Evolutionary conservation across 2,888 invertebrate species (phyloP), one percentile per base, ranked within the genome.

Genomic region (Polymixis flavicincta): DNA sequence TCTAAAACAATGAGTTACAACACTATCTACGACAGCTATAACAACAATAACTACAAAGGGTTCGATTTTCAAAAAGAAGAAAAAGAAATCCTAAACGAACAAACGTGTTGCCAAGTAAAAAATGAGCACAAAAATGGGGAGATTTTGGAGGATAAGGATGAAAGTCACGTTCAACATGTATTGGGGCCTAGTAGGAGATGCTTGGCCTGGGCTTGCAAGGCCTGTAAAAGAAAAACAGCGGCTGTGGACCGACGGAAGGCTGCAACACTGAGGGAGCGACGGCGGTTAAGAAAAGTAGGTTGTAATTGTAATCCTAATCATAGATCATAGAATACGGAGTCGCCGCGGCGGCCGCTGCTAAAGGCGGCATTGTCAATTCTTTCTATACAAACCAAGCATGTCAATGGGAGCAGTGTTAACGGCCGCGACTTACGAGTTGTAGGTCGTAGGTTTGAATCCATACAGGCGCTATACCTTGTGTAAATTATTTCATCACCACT

Each of bases 171-270:
- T 0, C 97, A 96, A 57, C 97, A 97, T 82, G 96, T 96, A 2
- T 83, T 97, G 82, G 97, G 96, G 0, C 97, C 96, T 0, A 97
- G 97, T 67, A 96, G 98, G 80, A 97, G 98, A 80, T 99, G 99
- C 90, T 97, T 99, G 59, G 97, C 99, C 19, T 99, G 99, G 99
- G 99, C 99, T 4, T 99, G 99, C 94, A 99, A 99, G 92, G 99
- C 99, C 0, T 99, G 99, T 95, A 99, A 99, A 94, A 98, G 99
- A 96, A 99, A 99, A 96, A 99, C 98, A 25, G 99, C 99, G 63
- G 98, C 99, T 0, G 98, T 99, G 14, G 99, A 99, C 95, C 97
- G 99, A 72, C 97, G 99, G 91, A 99, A 99, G 97, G 99, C 99
- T 11, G 99, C 99, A 0, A 99, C 99, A 2, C 97, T 99, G 94